Conservation (phyloP, 2,888 invertebrate genomes). For the Allophyes oxyacanthae region DNA sequence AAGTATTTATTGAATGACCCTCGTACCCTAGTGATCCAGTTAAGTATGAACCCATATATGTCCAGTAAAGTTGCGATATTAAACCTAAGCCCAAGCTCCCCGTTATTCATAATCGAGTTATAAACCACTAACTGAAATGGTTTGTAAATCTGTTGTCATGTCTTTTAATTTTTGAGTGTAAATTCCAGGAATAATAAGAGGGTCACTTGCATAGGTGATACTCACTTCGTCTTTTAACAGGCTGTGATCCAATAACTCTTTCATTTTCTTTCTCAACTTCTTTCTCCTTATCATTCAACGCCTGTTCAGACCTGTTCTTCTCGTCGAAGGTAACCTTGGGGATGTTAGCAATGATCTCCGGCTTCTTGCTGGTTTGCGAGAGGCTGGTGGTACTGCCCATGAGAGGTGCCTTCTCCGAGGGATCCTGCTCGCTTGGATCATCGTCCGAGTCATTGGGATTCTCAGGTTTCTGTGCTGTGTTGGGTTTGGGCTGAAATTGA, state of each 20-base stretch:
- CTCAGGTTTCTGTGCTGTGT: constrained; percentile 64
- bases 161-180: too few species aligned
- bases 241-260: constrained; percentile 77
- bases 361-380: constrained; percentile 71
- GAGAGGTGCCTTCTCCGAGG: constrained; percentile 84
- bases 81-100: too few species aligned
- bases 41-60: too few species aligned
- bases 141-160: too few species aligned
- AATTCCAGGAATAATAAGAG: too few species aligned
- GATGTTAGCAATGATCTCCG: constrained; percentile 82
- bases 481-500: constrained; percentile 74
- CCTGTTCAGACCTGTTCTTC: constrained; percentile 66
- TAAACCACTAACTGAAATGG: too few species aligned
- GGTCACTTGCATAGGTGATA: too few species aligned
- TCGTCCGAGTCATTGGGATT: constrained; percentile 77
- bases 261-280: constrained; percentile 62
- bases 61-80: too few species aligned
- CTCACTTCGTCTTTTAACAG: constrained; percentile 85
- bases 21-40: too few species aligned
- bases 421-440: constrained; percentile 79
- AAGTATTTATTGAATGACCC: too few species aligned
- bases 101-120: too few species aligned
- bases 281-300: constrained; percentile 62
- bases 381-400: constrained; percentile 82
- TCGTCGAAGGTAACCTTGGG: constrained; percentile 78